Conservation (phyloP, 2,888 invertebrate species). For the Hirtodrosophila cameraria region DNA sequence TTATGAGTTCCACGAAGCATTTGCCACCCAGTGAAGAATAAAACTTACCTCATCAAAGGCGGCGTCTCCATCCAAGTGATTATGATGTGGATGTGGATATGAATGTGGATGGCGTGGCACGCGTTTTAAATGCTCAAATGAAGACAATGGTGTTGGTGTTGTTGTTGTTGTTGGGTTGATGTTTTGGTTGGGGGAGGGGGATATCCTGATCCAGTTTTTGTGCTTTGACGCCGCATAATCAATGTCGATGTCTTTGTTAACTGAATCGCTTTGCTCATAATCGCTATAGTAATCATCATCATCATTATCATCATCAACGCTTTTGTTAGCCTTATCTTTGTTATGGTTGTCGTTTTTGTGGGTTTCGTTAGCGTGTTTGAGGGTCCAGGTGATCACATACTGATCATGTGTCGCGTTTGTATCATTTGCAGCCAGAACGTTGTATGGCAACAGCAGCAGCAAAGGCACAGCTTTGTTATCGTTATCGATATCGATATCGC, state of each 20-base stretch:
- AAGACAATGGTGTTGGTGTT: background rate
- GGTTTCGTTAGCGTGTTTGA: too few relatives aligned
- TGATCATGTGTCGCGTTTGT: too few relatives aligned
- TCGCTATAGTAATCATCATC: conserved; percentile 35
- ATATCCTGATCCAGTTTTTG: background rate
- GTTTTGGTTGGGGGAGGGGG: background rate
- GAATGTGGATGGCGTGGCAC: conserved; percentile 53
- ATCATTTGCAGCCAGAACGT: too few relatives aligned
- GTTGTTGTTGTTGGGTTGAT: background rate
- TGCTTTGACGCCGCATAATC: conserved; percentile 12
- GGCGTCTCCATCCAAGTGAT: conserved; percentile 40
- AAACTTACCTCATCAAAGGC: conserved; percentile 60
- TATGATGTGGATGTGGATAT: conserved; percentile 4
- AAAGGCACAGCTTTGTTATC: too few relatives aligned
- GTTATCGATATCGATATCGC: too few relatives aligned
- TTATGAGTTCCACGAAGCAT: conserved; percentile 56
- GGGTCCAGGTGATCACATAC: too few relatives aligned
- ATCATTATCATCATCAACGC: conserved; percentile 26
- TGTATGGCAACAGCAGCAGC: too few relatives aligned
- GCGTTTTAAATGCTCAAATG: conserved; percentile 30
- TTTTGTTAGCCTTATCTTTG: too few relatives aligned
- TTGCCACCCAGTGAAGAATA: conserved; percentile 32
- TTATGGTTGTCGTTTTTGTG: too few relatives aligned
- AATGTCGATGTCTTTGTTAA: conserved; percentile 32
- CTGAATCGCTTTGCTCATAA: conserved; percentile 43